Base-by-base conservation (phyloP, 2,797 vertebrate genomes). In the Dermochelys coriacea region DNA sequence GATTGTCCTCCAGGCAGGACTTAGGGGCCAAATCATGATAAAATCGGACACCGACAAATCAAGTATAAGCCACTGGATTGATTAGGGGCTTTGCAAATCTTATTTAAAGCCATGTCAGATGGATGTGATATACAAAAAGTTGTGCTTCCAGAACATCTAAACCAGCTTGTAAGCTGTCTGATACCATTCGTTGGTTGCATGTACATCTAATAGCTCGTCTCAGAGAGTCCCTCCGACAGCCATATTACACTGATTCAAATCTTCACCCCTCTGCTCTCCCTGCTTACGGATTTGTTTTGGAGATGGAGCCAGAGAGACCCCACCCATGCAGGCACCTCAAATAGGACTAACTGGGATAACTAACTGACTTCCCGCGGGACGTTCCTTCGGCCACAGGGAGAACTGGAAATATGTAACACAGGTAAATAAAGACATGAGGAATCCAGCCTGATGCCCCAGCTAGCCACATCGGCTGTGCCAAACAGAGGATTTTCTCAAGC, bases 1-100 rank as follows among this genome's bases (percentile, higher is more conserved):
- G 16, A 14, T 50, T 19, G 11, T 31, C 14, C 12, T 25, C 34
- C 21, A 14, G 54, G 34, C 19, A 21, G 75, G 49, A 78, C 8
- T 34, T 34, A 50, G 29, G 59, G 82, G 18, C 37, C 4, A 3
- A 49, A 34, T 14, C 0, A 0, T 12, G 11, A 49, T 34, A 45
- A n/a, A 78, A 49, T 34, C 8, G 18, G 50, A 50, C 11, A 1
- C 6, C 27, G 37, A 31, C 31, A 37, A 90, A 71, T 52, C 75
- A 21, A 21, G 19, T 68, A 6, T 37, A 21, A 68, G 21, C 21
- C 4, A 3, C 21, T 12, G 37, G 31, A 47, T 74, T 45, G 25
- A 37, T 29, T 34, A 7, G 29, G 49, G 55, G 52, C 41, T 52
- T 18, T 34, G 83, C 49, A 59, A 74, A 51, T 75, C 78, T 59